Conservation (phyloP, 2,113 vertebrate genomes). For the Notechis scutatus region DNA sequence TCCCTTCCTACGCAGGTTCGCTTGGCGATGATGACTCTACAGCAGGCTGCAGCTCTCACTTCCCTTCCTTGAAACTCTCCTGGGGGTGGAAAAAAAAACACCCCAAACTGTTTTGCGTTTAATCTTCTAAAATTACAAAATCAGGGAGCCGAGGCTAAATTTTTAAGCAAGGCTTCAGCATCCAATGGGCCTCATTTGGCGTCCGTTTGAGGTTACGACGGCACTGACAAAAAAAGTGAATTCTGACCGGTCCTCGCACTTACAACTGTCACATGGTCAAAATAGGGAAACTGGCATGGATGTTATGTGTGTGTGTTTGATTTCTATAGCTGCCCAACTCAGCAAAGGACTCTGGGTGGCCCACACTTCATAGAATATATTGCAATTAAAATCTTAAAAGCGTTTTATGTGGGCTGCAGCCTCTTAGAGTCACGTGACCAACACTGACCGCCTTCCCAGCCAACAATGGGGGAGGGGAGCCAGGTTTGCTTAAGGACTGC, state of each 20-base stretch:
- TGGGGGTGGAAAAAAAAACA: no score
- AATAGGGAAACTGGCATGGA: not conserved
- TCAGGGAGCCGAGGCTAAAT: not conserved
- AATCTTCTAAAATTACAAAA: not conserved
- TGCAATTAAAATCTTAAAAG: not conserved
- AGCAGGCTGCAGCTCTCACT: fast-evolving
- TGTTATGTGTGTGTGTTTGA: not conserved
- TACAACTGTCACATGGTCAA: not conserved
- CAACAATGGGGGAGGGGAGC: no score
- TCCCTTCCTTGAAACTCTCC: not conserved
- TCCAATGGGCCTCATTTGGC: not conserved
- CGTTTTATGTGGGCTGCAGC: not conserved
- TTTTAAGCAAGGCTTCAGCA: not conserved
- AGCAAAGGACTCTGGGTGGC: not conserved
- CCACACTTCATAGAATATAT: not conserved
- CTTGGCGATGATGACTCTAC: not conserved
- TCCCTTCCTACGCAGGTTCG: not conserved
- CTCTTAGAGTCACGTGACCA: not conserved
- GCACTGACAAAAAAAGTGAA: not conserved
- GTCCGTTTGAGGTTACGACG: not conserved
- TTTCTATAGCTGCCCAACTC: not conserved
- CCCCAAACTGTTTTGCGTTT: not conserved
- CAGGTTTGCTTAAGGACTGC: not conserved
- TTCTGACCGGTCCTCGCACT: not conserved
- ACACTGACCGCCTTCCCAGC: not conserved